Evolutionary conservation across 35 echinoderm and acorn worm genomes (phyloP).

Genomic region (Apostichopus californicus): DNA sequence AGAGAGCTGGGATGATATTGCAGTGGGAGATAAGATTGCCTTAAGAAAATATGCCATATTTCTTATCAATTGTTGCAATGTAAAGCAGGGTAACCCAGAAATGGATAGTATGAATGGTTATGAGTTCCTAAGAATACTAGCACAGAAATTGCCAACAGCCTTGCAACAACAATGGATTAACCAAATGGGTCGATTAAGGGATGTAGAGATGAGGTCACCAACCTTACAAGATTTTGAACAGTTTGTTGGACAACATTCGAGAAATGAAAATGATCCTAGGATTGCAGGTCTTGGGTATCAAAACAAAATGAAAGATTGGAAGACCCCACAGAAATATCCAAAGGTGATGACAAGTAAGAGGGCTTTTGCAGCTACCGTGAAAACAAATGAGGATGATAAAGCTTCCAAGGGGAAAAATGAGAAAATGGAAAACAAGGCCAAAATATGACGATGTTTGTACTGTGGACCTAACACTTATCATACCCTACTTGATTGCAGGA

Average conservation of each 20-base stretch:
- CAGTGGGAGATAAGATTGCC: background rate
- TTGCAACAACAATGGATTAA: constrained; percentile 65
- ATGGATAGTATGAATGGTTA: constrained; percentile 24
- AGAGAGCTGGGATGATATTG: constrained; percentile 41
- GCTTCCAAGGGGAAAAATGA: background rate
- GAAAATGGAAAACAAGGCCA: background rate
- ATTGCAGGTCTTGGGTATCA: constrained; percentile 51
- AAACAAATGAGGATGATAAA: background rate
- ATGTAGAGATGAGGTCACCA: constrained; percentile 28
- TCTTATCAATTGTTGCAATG: too few species aligned
- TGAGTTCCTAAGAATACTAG: constrained; percentile 41
- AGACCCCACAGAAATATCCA: background rate
- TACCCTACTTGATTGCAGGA: constrained; percentile 5
- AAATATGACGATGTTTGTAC: background rate
- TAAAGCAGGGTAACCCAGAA: too few species aligned
- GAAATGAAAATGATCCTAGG: constrained; percentile 59
- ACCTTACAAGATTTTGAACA: constrained; percentile 59
- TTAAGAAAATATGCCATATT: too few species aligned
- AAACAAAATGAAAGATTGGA: constrained; percentile 4
- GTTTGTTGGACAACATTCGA: constrained; percentile 50
- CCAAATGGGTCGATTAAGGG: constrained; percentile 14
- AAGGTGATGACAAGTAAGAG: background rate
- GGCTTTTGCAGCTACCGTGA: background rate
- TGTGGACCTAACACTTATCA: constrained; percentile 24
- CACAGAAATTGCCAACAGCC: constrained; percentile 43